Evolutionary conservation across 2,888 invertebrate genomes (phyloP).

Genomic region (Scelioninae gen. 1): DNA sequence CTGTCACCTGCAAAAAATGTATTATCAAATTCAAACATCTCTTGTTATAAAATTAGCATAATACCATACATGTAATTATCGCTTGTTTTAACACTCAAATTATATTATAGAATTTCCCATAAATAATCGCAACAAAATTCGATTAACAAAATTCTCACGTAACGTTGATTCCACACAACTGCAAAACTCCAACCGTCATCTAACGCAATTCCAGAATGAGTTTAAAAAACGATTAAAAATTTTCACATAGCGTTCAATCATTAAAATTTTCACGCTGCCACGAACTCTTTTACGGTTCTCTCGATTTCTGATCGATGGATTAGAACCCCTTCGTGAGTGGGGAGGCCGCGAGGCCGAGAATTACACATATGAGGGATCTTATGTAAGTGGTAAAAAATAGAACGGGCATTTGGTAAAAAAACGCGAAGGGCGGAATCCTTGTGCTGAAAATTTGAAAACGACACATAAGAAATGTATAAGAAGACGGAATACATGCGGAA

Average conservation of each 20-base stretch:
- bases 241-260: slow-evolving; percentile 83
- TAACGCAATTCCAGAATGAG: slow-evolving; percentile 43
- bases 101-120: neutral
- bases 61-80: neutral
- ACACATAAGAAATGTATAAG: slow-evolving; percentile 67
- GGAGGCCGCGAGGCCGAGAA: slow-evolving; percentile 59
- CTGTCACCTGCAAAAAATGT: slow-evolving; percentile 20
- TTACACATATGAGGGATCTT: slow-evolving; percentile 51
- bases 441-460: slow-evolving; percentile 70
- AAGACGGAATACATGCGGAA: slow-evolving; percentile 57
- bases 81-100: neutral
- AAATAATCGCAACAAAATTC: slow-evolving; percentile 9
- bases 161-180: slow-evolving; percentile 23
- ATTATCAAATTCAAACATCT: slow-evolving; percentile 18
- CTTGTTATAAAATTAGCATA: slow-evolving; percentile 10
- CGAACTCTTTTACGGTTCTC: slow-evolving; percentile 80
- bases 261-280: slow-evolving; percentile 82
- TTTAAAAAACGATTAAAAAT: slow-evolving; percentile 80
- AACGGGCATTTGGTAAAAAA: slow-evolving; percentile 56
- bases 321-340: slow-evolving; percentile 77
- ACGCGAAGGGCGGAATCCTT: slow-evolving; percentile 66
- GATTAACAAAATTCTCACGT: slow-evolving; percentile 37
- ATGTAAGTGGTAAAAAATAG: slow-evolving; percentile 69
- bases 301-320: slow-evolving; percentile 81
- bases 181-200: slow-evolving; percentile 47